Evolutionary conservation across 2,113 vertebrate species (phyloP), one percentile per base, ranked within the genome.

Genomic region (Crotalus viridis): DNA sequence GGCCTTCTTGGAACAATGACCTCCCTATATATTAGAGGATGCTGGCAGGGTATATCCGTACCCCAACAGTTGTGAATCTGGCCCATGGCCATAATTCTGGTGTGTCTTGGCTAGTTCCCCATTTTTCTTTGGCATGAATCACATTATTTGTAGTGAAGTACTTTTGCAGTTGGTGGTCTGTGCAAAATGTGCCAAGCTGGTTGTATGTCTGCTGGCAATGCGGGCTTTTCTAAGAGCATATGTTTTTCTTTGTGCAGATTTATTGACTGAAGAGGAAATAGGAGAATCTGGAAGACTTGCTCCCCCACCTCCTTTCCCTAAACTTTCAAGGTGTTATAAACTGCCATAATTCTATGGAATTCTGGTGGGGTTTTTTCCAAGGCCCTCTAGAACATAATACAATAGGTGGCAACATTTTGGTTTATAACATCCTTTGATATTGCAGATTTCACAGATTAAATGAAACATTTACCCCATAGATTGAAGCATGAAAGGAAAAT

Each of bases 141-240:
- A 26, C 64, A 2, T 55, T 94, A 57, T 94, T 1, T 91, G 33
- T 46, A 91, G 85, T 91, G 33, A 95, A 95, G 87, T 69, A 52
- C n/a, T 93, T 56, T 87, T 96, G 87, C 92, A 94, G 61, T 86
- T 93, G 92, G 92, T 93, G 94, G 92, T 94, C 94, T 96, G 0
- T 21, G 90, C 61, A 55, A 33, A 0, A 0, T 85, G 54, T 0
- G 10, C 85, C 93, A 96, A 89, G 88, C 90, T 91, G 28, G 0
- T 95, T 96, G 94, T 94, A 85, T 95, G 93, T 85, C 91, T 96
- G 94, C 85, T 95, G 93, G 94, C 91, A 96, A 91, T 89, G 91
- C 57, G 88, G 88, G 7, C 24, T 90, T 3, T 94, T 59, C 92
- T 95, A 94, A 90, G 91, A 43, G 52, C 74, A 46, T 91, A 21